phyloP scores from a whole-genome alignment of 2,888 invertebrate species.

The Petrolisthes manimaculis region DNA sequence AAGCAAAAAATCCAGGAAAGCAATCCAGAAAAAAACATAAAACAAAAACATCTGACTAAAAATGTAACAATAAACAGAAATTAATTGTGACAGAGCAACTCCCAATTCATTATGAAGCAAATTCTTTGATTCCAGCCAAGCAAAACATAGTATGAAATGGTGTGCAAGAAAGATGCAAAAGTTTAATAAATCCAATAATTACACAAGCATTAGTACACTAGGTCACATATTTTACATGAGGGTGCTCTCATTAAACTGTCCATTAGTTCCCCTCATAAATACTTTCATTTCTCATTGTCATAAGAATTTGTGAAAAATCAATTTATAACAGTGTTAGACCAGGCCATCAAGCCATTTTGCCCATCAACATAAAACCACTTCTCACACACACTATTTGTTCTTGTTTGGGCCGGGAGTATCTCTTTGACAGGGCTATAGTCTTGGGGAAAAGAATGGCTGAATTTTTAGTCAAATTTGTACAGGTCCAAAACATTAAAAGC shows the following conservation, averaged over 20 bases:
- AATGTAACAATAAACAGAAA: not conserved
- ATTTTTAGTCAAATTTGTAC: too few species aligned
- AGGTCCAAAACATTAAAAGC: too few species aligned
- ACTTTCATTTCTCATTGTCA: not conserved
- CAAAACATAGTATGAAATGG: too few species aligned
- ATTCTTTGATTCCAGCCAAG: too few species aligned
- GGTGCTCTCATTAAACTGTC: slow-evolving; percentile 3
- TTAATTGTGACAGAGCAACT: not conserved
- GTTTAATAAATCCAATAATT: too few species aligned
- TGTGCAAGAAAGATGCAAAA: too few species aligned
- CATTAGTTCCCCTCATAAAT: not conserved
- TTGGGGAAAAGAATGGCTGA: too few species aligned
- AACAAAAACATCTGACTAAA: not conserved
- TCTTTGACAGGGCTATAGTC: too few species aligned
- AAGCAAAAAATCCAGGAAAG: slow-evolving; percentile 15
- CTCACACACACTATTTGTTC: not conserved
- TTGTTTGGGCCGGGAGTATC: too few species aligned
- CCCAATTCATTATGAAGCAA: too few species aligned
- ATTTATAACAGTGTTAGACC: not conserved
- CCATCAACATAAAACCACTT: not conserved
- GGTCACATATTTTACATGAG: not conserved
- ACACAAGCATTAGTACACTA: not conserved
- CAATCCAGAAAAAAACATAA: slow-evolving; percentile 18
- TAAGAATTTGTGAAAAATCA: not conserved
- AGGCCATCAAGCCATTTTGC: not conserved